Percentiles rank a stretch among this genome's conserved stretches.
Conservation (phyloP, 2,797 vertebrate genomes). For the Lindbergichthys nudifrons region DNA sequence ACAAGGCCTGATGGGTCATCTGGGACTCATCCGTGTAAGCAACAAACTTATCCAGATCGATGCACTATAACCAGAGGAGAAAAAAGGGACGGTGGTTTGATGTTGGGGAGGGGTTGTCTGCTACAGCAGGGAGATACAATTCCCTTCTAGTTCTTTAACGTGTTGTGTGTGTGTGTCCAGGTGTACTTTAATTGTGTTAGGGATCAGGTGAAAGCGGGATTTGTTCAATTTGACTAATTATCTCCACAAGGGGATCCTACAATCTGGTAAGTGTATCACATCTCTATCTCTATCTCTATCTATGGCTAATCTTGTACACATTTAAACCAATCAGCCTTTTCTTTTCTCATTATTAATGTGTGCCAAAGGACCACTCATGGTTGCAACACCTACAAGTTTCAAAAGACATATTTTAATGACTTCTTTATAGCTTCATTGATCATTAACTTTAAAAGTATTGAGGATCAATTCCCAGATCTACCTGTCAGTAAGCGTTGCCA, state of each 20-base stretch:
- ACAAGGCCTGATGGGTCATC: conserved; percentile 87
- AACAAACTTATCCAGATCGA: conserved; percentile 95
- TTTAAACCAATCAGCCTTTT: too few species aligned
- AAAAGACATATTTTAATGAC: too few species aligned
- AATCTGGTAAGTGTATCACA: too few species aligned
- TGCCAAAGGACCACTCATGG: too few species aligned
- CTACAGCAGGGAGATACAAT: neutral
- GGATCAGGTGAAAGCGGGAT: conserved; percentile 1
- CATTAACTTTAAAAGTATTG: too few species aligned
- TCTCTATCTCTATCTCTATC: too few species aligned
- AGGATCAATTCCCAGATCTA: too few species aligned
- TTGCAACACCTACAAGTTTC: too few species aligned
- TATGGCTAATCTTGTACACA: too few species aligned
- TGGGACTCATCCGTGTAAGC: conserved; percentile 88
- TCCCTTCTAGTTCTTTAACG: neutral
- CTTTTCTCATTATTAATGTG: too few species aligned
- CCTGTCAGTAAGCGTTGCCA: neutral
- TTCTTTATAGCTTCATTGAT: too few species aligned
- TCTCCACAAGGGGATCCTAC: too few species aligned
- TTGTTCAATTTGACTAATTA: neutral
- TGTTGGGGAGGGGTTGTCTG: neutral
- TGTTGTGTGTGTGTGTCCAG: neutral
- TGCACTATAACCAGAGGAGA: conserved; percentile 83
- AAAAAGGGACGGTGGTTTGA: neutral
- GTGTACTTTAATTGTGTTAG: neutral